Evolutionary conservation across 1,140 invertebrate genomes (phyloP).

Genomic region (Nephila pilipes): DNA sequence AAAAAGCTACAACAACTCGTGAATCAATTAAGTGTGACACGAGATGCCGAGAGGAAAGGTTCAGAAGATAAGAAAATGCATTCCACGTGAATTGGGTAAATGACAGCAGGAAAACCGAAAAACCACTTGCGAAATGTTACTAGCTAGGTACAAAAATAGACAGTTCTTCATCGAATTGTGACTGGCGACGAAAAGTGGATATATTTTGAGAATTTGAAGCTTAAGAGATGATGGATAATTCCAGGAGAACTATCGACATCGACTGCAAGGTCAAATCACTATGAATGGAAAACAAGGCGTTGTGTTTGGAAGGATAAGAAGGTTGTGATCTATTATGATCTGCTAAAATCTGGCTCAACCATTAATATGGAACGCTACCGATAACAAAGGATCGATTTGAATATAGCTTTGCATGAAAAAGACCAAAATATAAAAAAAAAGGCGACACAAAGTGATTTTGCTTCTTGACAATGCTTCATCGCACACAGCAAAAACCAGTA

Average conservation of each 20-base stretch:
- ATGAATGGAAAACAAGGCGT: conserved; percentile 62
- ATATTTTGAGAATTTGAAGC: conserved; percentile 52
- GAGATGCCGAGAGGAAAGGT: no score
- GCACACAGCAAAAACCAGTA: no score
- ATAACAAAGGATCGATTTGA: conserved; percentile 65
- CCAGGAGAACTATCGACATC: conserved; percentile 31
- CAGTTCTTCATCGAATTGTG: conserved; percentile 64
- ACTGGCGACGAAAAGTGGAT: no score
- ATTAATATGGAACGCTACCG: conserved; percentile 45
- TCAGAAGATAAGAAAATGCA: background rate
- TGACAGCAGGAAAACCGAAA: no score
- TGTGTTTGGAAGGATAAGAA: conserved; percentile 75
- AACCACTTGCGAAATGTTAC: no score
- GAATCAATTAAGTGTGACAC: no score
- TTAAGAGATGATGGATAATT: conserved; percentile 37
- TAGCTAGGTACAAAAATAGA: background rate
- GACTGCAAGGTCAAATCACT: conserved; percentile 61
- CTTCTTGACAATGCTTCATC: no score
- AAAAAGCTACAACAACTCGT: no score
- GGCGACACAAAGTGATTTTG: no score
- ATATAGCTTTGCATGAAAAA: conserved; percentile 29
- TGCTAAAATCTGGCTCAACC: conserved; percentile 75
- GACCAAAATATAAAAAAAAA: conserved; percentile 33
- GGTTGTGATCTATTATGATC: conserved; percentile 73
- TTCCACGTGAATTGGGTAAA: no score